Evolutionary conservation across 2,113 vertebrate genomes (phyloP).

Genomic region (Martes martes): DNA sequence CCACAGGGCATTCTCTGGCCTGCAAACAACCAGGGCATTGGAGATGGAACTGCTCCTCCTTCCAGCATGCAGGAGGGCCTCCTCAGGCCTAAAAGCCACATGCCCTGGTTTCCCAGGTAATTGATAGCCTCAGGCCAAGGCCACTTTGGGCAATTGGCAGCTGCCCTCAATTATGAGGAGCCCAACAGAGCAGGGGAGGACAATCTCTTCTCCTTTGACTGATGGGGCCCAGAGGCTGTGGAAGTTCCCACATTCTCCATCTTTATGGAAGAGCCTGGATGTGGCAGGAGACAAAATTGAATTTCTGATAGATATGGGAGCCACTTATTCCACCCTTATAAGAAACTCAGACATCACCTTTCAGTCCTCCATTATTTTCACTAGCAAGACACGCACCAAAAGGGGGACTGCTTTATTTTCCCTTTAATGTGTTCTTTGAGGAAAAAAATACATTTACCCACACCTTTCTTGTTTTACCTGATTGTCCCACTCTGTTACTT

Average conservation of each 20-base stretch:
- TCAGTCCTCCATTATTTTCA: not conserved
- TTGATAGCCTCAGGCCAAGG: not conserved
- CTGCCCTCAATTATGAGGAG: not conserved
- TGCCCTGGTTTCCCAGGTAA: not conserved
- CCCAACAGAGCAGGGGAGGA: not conserved
- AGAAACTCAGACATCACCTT: not conserved
- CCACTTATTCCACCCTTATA: not conserved
- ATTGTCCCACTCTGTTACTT: not conserved
- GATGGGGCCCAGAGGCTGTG: not conserved
- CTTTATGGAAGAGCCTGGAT: not conserved
- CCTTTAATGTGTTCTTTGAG: not conserved
- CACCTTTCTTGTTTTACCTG: not conserved
- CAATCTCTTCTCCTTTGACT: not conserved
- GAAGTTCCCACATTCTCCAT: not conserved
- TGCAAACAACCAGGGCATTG: not conserved
- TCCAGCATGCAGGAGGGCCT: not conserved
- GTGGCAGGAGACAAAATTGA: not conserved
- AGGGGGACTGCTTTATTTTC: not conserved
- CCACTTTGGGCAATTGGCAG: not conserved
- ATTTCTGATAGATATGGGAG: not conserved
- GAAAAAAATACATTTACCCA: not conserved
- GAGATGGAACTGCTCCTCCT: not conserved
- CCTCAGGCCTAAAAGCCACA: not conserved
- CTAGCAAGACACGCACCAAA: not conserved
- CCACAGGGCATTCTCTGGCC: not conserved